Percentiles rank a stretch among this genome's conserved stretches.
phyloP scores from a whole-genome alignment of 2,113 vertebrate genomes.

The Microcebus lehilahytsara region DNA sequence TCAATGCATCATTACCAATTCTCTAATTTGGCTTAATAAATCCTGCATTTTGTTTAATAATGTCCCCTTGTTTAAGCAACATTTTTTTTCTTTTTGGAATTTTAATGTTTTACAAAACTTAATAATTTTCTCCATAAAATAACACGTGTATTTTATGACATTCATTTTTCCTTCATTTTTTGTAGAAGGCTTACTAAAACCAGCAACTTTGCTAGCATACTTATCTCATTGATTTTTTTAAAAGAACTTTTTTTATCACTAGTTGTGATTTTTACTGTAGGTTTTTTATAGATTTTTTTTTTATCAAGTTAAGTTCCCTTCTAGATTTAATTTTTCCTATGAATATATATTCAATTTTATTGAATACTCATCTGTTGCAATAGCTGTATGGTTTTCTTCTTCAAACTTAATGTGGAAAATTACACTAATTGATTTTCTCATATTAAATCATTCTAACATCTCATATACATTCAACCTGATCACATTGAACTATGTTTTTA shows the following conservation, averaged over 20 bases:
- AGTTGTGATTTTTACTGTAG: not conserved
- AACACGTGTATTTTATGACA: not conserved
- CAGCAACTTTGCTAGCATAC: not conserved
- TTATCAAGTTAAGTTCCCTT: not conserved
- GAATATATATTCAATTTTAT: not conserved
- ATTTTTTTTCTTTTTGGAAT: not conserved
- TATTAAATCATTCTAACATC: not conserved
- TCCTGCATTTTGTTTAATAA: not conserved
- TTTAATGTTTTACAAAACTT: not conserved
- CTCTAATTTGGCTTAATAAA: not conserved
- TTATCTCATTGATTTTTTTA: not conserved
- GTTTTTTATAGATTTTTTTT: not conserved
- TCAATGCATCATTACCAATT: not conserved
- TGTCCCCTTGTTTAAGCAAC: not conserved
- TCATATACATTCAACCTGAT: not conserved
- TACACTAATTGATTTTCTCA: not conserved
- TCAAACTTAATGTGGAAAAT: not conserved
- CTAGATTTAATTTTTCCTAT: not conserved
- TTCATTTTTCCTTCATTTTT: not conserved
- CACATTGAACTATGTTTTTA: not conserved
- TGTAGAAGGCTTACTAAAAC: not conserved
- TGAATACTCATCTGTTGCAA: not conserved
- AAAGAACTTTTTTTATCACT: not conserved
- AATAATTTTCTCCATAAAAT: constrained; percentile 6
- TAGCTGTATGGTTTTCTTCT: not conserved